Evolutionary conservation across 2,797 vertebrate genomes (phyloP).

Genomic region (Enoplosus armatus): DNA sequence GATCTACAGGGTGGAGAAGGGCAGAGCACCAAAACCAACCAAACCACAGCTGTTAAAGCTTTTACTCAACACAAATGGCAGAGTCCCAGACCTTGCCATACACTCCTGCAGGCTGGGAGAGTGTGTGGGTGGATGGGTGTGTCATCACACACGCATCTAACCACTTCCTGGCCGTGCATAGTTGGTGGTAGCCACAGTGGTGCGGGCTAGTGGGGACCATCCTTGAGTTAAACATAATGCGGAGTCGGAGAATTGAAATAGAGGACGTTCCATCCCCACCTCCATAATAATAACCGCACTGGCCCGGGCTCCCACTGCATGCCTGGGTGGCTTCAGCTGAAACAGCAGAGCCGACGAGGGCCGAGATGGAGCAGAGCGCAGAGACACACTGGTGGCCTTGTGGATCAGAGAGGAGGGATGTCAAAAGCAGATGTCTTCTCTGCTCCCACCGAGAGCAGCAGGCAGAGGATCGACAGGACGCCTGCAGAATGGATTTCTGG

Average conservation of each 20-base stretch:
- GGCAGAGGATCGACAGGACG: slow-evolving; percentile 36
- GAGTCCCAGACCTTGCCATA: slow-evolving; percentile 50
- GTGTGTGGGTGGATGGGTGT: slow-evolving; percentile 77
- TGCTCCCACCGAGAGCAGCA: slow-evolving; percentile 49
- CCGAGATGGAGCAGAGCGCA: slow-evolving; percentile 30
- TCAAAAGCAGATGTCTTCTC: slow-evolving; percentile 65
- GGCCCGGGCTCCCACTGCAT: slow-evolving; percentile 28
- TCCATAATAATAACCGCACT: slow-evolving; percentile 56
- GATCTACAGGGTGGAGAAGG: slow-evolving; percentile 69
- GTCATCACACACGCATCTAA: slow-evolving; percentile 61
- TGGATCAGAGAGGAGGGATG: slow-evolving; percentile 55
- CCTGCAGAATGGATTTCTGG: slow-evolving; percentile 52
- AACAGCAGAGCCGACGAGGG: slow-evolving; percentile 35
- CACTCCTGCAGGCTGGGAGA: slow-evolving; percentile 47
- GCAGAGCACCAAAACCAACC: slow-evolving; percentile 63
- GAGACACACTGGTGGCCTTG: slow-evolving; percentile 50
- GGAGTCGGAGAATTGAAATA: slow-evolving; percentile 27
- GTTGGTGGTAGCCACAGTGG: slow-evolving; percentile 60
- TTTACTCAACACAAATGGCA: slow-evolving; percentile 59
- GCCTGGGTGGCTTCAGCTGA: slow-evolving; percentile 67
- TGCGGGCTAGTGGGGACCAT: slow-evolving; percentile 42
- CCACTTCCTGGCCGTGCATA: slow-evolving; percentile 75
- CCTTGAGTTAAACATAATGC: slow-evolving; percentile 62
- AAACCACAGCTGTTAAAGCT: slow-evolving; percentile 64
- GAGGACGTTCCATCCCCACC: slow-evolving; percentile 56